A percentile compares a stretch with the other conserved stretches of the same genome.
Evolutionary conservation across 1,140 invertebrate species (phyloP).

Genomic region (Epicauta chinensis): DNA sequence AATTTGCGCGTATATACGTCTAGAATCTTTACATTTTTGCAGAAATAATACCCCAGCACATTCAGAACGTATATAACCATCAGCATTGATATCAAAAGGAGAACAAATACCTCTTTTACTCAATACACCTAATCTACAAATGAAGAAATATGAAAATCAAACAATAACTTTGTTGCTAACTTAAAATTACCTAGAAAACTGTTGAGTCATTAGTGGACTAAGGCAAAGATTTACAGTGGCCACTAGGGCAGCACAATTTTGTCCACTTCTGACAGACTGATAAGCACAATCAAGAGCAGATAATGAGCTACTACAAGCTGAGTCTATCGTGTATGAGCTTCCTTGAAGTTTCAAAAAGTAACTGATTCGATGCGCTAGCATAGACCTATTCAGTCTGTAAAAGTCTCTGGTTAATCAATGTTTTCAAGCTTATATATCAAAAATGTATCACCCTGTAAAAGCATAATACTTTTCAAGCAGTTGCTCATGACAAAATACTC

Average conservation of each 20-base stretch:
- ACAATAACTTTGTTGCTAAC: too few relatives aligned
- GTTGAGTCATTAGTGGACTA: conserved; percentile 79
- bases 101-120: conserved; percentile 81
- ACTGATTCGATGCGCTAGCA: conserved; percentile 88
- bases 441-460: too few relatives aligned
- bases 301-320: conserved; percentile 85
- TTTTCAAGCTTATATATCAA: too few relatives aligned
- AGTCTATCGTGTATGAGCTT: conserved; percentile 79
- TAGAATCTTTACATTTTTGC: conserved; percentile 73
- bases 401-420: too few relatives aligned
- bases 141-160: neutral
- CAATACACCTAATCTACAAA: conserved; percentile 71
- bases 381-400: neutral
- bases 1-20: conserved; percentile 60
- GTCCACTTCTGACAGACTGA: conserved; percentile 61
- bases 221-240: conserved; percentile 76
- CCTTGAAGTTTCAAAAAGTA: conserved; percentile 63
- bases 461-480: conserved; percentile 31
- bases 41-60: conserved; percentile 73
- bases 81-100: conserved; percentile 77
- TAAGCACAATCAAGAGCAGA: conserved; percentile 80
- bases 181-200: conserved; percentile 58
- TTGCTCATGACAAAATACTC: conserved; percentile 21
- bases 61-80: conserved; percentile 70
- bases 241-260: conserved; percentile 83